A percentile compares a stretch with the other conserved stretches of the same genome.
Evolutionary conservation across 2,888 invertebrate species (phyloP).

Genomic region (Dasysyrphus albostriatus): DNA sequence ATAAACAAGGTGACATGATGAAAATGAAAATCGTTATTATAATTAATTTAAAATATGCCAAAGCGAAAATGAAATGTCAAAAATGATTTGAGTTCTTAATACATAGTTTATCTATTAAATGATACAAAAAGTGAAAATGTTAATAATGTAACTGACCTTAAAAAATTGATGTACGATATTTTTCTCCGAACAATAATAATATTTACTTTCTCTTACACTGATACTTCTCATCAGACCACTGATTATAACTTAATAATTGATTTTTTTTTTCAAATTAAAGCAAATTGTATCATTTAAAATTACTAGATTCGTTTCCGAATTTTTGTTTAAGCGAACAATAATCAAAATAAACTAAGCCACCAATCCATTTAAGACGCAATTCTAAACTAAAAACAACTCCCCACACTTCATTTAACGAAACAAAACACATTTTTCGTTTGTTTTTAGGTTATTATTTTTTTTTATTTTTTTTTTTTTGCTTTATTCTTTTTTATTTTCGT

Average conservation of each 20-base stretch:
- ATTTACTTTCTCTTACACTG: conserved; percentile 3
- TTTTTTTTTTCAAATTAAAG: not conserved
- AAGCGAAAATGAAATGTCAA: not conserved
- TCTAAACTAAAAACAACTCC: conserved; percentile 71
- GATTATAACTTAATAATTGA: not conserved
- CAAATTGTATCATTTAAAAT: conserved; percentile 4
- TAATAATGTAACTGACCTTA: conserved; percentile 35
- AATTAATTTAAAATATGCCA: not conserved
- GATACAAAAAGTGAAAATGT: not conserved
- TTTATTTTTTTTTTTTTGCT: conserved; percentile 3
- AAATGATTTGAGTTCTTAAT: no score
- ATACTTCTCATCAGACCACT: not conserved
- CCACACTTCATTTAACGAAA: conserved; percentile 61
- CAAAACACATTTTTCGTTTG: conserved; percentile 60
- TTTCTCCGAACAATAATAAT: not conserved
- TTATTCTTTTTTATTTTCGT: conserved; percentile 22
- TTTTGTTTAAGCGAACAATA: conserved; percentile 18
- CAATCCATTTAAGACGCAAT: conserved; percentile 73
- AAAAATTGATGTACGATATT: not conserved
- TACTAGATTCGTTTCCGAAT: not conserved
- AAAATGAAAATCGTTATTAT: not conserved
- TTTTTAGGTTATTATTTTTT: conserved; percentile 22
- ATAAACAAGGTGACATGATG: not conserved
- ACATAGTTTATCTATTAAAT: not conserved
- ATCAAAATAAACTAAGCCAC: conserved; percentile 61